A percentile compares a stretch with the other conserved stretches of the same genome.
phyloP scores from a whole-genome alignment of 1,140 invertebrate species.

The Drosophila rhopaloa region DNA sequence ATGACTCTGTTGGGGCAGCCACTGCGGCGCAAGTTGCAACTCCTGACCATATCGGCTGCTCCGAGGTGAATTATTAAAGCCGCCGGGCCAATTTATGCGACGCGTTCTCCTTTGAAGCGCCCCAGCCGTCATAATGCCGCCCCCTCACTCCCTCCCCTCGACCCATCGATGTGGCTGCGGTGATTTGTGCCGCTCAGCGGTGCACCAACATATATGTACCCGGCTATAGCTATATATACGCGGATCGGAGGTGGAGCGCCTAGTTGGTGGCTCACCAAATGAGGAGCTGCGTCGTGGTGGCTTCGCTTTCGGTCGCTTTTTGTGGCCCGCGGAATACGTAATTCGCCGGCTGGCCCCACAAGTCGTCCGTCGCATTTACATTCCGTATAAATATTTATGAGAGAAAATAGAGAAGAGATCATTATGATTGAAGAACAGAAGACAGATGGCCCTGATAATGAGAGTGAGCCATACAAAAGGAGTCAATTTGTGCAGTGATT shows the following conservation, averaged over 20 bases:
- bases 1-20: conserved; percentile 71
- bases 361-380: conserved; percentile 65
- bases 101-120: conserved; percentile 65
- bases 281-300: conserved; percentile 47
- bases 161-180: conserved; percentile 21
- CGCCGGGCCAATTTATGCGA: conserved; percentile 76
- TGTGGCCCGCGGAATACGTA: conserved; percentile 66
- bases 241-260: conserved; percentile 43
- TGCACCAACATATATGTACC: conserved; percentile 23
- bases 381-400: conserved; percentile 75
- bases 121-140: conserved; percentile 64
- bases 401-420: conserved; percentile 66
- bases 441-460: conserved; percentile 11
- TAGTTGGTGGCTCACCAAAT: conserved; percentile 80
- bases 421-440: conserved; percentile 46
- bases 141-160: conserved; percentile 9
- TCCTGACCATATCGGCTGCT: conserved; percentile 65
- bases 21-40: conserved; percentile 48
- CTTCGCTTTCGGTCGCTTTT: conserved; percentile 42
- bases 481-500: conserved; percentile 2
- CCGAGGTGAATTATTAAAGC: conserved; percentile 77
- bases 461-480: not conserved
- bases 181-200: conserved; percentile 58
- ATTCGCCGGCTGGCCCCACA: conserved; percentile 66
- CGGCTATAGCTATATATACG: conserved; percentile 4